Evolutionary conservation across 2,113 vertebrate genomes (phyloP).

Genomic region (Benitochromis conjunctus): DNA sequence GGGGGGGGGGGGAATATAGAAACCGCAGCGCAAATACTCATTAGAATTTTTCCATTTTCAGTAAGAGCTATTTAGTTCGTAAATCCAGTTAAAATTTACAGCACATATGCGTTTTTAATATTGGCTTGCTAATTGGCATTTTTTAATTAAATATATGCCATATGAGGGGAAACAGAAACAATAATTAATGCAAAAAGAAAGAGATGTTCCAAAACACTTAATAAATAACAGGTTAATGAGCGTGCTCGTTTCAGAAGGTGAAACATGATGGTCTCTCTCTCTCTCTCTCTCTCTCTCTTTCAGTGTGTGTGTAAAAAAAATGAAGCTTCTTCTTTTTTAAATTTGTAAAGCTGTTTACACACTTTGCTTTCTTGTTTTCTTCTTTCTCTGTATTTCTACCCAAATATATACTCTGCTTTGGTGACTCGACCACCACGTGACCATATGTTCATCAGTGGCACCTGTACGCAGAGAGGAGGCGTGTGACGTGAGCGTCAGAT

Average conservation of each 20-base stretch:
- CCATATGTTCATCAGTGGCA: background rate
- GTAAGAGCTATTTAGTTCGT: background rate
- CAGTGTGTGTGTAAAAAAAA: background rate
- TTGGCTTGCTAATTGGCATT: background rate
- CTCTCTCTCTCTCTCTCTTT: background rate
- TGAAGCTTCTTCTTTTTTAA: background rate
- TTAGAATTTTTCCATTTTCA: background rate
- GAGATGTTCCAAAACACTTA: background rate
- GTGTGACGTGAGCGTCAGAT: background rate
- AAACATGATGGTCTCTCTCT: background rate
- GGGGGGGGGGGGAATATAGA: too few species aligned
- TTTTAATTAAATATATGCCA: background rate
- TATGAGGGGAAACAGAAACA: background rate
- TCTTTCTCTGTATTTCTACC: background rate
- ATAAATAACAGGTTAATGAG: background rate
- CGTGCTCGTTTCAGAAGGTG: background rate
- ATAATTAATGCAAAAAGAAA: background rate
- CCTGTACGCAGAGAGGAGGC: background rate
- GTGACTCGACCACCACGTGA: background rate
- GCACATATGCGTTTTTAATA: background rate
- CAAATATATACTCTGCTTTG: background rate
- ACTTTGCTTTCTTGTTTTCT: background rate
- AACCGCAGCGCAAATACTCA: background rate
- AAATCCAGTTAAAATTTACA: background rate
- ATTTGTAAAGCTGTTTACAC: background rate